These are phyloP conservation scores for Diphyllodes magnificus DNA, from an alignment of 2,113 vertebrate genomes.

Conservation along the genomic window DNA sequence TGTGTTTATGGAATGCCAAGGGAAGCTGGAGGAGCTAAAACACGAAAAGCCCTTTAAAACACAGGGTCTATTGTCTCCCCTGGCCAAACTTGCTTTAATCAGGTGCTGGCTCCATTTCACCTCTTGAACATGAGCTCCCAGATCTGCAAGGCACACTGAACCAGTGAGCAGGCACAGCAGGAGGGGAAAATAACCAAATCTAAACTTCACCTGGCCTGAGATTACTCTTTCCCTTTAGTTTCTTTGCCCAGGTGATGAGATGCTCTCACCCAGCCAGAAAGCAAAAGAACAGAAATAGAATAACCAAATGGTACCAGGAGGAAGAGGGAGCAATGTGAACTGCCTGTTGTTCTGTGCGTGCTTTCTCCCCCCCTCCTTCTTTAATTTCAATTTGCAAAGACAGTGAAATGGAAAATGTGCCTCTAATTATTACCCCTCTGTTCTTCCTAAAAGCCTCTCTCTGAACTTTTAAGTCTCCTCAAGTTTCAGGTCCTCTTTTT, in stretches of 20 bases:
- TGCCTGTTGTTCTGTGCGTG: neutral
- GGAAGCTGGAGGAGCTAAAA: neutral
- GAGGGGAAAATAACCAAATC: neutral
- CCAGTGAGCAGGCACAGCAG: neutral
- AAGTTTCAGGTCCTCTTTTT: constrained; percentile 73
- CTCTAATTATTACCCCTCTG: constrained; percentile 68
- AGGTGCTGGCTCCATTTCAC: neutral
- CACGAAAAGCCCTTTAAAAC: neutral
- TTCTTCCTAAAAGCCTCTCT: constrained; percentile 75
- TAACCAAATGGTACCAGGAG: neutral
- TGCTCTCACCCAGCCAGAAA: neutral
- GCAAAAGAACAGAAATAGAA: neutral
- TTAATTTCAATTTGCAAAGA: constrained; percentile 65
- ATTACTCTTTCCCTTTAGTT: neutral
- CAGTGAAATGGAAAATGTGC: constrained; percentile 69
- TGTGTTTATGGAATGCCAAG: neutral
- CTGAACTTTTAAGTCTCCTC: constrained; percentile 78
- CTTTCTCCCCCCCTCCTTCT: neutral
- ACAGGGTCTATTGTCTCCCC: neutral
- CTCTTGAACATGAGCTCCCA: neutral
- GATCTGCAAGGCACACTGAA: neutral
- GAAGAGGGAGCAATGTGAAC: neutral
- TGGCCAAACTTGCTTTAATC: neutral
- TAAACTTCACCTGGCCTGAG: neutral
- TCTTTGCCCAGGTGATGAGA: neutral